Evolutionary conservation across 2,888 invertebrate species (phyloP), one percentile per base, ranked within the genome.

Genomic region (Lycaena phlaeas): DNA sequence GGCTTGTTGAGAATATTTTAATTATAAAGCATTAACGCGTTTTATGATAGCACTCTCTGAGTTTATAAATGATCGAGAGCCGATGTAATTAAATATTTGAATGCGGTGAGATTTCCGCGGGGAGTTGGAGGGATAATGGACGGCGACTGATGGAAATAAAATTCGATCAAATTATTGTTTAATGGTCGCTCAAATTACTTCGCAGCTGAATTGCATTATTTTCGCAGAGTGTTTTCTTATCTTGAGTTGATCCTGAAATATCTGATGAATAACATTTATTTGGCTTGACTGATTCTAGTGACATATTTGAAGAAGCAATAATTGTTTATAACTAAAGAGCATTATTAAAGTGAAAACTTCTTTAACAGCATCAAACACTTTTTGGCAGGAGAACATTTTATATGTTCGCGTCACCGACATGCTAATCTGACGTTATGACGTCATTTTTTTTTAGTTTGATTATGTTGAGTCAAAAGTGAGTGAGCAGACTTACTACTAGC

Each of bases 1-100:
- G 85, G 84, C 79, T 82, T 81, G 85, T 85, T 85, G 85, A 79
- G 84, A 84, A 85, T 84, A 84, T 85, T 85, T 85, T 85, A 85
- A 85, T 85, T 85, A 85, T 84, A 82, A 79, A 77, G 84, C 85
- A 82, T 84, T 84, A 84, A 77, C 77, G 78, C 76, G 81, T 81
- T 84, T 82, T 82, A 84, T 82, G 82, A 84, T 82, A 81, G 73
- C 82, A 82, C 81, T 84, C 76, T 64, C 66, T 69, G 68, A 75
- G 74, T 82, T 81, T 82, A 81, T 76, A 81, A 81, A 74, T 77
- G 82, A 82, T 84, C 77, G 78, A 74, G 75, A 70, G 74, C 69
- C 64, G 61, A 74, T 77, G 79, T 84, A 82, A 84, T 84, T 84
- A 84, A 84, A 82, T 84, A 82, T 84, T 84, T 79, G 82, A 78